Conservation (phyloP, 2,113 vertebrate species). For the Procapra przewalskii region DNA sequence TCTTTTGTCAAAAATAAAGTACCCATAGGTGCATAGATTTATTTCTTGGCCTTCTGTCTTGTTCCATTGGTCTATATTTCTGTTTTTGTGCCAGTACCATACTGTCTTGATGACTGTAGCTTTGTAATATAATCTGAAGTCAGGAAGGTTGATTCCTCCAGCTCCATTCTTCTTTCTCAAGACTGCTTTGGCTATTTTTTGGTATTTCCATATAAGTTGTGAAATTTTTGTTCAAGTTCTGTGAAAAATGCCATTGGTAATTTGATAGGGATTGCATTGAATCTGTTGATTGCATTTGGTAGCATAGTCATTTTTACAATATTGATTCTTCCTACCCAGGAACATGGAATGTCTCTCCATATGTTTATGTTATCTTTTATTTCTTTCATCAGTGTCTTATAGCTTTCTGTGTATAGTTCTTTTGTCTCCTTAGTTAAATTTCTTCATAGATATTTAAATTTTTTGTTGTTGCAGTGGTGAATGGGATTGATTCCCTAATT, state of each 20-base stretch:
- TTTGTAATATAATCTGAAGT: background rate
- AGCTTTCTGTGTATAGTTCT: background rate
- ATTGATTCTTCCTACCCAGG: background rate
- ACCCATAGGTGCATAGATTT: background rate
- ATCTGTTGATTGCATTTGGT: background rate
- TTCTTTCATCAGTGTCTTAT: background rate
- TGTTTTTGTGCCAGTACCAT: background rate
- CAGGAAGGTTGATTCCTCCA: too few relatives aligned
- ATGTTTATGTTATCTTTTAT: background rate
- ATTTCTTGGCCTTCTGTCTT: background rate
- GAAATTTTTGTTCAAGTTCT: background rate
- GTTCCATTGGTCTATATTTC: background rate
- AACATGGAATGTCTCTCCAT: background rate
- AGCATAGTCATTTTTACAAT: background rate
- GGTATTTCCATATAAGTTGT: background rate
- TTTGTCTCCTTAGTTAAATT: background rate
- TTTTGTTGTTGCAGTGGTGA: background rate
- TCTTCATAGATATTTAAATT: background rate
- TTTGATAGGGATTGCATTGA: background rate
- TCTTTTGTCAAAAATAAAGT: background rate
- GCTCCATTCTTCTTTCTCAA: background rate
- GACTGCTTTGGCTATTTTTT: background rate
- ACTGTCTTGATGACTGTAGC: background rate
- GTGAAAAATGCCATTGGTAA: background rate
- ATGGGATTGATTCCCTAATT: background rate